phyloP scores from a whole-genome alignment of 1,140 invertebrate genomes.

The Spodoptera litura region DNA sequence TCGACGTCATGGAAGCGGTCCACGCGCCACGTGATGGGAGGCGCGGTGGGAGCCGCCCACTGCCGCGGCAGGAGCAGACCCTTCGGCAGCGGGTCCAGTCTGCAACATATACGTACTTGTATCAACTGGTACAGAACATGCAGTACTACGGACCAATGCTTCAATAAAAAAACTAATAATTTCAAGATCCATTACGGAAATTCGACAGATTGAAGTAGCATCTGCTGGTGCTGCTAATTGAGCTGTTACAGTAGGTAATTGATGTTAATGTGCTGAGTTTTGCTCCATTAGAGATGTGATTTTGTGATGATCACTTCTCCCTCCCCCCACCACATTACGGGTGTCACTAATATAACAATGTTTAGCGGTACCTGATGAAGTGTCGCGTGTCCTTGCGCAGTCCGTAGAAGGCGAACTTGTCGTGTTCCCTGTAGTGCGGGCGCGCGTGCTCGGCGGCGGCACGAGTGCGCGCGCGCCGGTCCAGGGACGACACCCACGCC shows the following conservation, averaged over 20 bases:
- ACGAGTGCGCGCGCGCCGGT: conserved; percentile 49
- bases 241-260: no score
- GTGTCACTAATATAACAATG: no score
- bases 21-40: conserved; percentile 22
- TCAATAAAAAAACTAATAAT: no score
- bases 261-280: no score
- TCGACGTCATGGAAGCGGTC: conserved; percentile 20
- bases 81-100: conserved; percentile 27
- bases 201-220: no score
- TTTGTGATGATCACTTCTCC: no score
- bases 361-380: conserved; percentile 18
- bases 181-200: no score
- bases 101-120: background rate
- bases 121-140: no score
- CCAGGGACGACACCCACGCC: conserved; percentile 50
- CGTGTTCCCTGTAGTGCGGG: background rate
- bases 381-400: conserved; percentile 26
- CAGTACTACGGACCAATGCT: no score
- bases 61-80: conserved; percentile 4
- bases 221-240: no score
- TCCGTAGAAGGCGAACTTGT: conserved; percentile 32
- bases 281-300: no score
- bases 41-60: conserved; percentile 12
- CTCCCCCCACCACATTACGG: no score
- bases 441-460: conserved; percentile 28